These are phyloP conservation scores for Cacatua alba DNA, from an alignment of 2,113 vertebrate species.

Conservation along the genomic window DNA sequence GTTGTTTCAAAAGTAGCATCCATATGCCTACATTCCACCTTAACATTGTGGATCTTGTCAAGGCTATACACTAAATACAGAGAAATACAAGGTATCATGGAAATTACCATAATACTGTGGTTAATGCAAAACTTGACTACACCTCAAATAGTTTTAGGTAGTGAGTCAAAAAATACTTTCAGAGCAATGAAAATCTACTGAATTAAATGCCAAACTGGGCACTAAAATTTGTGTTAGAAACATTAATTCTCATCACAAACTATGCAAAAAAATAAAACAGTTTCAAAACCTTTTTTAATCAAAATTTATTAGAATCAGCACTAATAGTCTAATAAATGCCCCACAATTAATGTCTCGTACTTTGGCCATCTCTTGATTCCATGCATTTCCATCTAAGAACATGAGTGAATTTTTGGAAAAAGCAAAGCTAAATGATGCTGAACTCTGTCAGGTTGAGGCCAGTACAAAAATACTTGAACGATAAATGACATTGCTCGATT, in stretches of 20 bases:
- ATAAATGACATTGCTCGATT: not conserved
- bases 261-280: not conserved
- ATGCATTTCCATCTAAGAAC: not conserved
- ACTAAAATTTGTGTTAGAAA: not conserved
- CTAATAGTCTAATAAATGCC: not conserved
- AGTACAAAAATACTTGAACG: not conserved
- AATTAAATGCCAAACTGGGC: not conserved
- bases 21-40: not conserved
- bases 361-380: not conserved
- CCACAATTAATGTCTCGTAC: not conserved
- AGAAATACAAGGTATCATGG: not conserved
- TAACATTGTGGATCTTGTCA: not conserved
- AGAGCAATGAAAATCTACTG: not conserved
- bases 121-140: not conserved
- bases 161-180: not conserved
- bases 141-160: not conserved
- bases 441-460: not conserved
- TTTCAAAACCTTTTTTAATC: not conserved
- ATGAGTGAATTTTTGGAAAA: not conserved
- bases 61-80: not conserved
- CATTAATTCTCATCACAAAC: not conserved
- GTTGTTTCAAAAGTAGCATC: not conserved
- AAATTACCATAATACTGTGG: not conserved
- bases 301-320: not conserved
- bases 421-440: not conserved